Base-by-base conservation (phyloP, 64 coral and sea anemone species). In the Porites lutea region DNA sequence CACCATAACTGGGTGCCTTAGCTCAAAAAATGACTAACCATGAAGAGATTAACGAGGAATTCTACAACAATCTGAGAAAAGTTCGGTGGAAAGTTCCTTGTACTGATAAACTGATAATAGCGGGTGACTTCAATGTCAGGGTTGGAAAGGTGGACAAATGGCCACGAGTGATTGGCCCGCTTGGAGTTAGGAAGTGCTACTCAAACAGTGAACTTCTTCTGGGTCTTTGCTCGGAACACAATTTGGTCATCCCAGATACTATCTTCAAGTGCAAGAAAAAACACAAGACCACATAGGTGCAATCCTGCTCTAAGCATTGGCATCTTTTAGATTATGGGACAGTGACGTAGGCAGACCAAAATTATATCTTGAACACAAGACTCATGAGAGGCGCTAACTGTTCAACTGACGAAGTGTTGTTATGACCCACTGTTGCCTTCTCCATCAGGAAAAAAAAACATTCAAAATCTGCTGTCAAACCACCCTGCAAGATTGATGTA, bases 131-230 rank as follows among this genome's bases (percentile, higher is more conserved):
- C 57, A 87, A 87, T 72, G 67, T 67, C 48, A 69, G 85, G 57
- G 85, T 87, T 72, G 85, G 85, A 52, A n/a, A 27, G 16, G 72
- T 7, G 5, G 55, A 89, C 3, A 89, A 89, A 54, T 89, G 87
- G 59, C 7, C 27, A 79, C 72, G 58, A 53, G 76, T 90, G 4
- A 2, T 80, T 19, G 74, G 88, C 18, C 48, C 14, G 5, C 77
- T 79, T 90, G 88, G 88, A 49, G 48, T 65, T 19, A 75, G 88
- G 10, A 79, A 90, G 63, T 54, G 74, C 16, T 78, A 89, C 22
- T 12, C 74, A 16, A 79, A 79, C 65, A 23, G 59, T 6, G 74
- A 89, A 23, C 44, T 89, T 44, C 61, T 89, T 11, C 47, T 89
- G 4, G 88, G 55, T 65, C 74, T 89, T 2, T 75, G 86, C 23